phyloP scores from a whole-genome alignment of 2,888 invertebrate species.

The Ellobium chinense region DNA sequence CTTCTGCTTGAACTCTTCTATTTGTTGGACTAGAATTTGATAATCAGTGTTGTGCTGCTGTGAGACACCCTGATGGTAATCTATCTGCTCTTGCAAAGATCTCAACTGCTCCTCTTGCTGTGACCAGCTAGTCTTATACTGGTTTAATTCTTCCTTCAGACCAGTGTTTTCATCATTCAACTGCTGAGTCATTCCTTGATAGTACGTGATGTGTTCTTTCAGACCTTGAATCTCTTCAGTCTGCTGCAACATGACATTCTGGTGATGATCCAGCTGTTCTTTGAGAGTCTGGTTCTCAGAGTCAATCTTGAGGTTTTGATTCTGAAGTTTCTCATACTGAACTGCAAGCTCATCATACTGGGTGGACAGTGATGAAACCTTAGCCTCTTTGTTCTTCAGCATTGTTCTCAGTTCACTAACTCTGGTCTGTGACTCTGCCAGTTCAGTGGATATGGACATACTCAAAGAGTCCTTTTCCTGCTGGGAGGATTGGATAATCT shows the following conservation, averaged over 20 bases:
- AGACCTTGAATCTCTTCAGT: background rate
- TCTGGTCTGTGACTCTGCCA: constrained; percentile 7
- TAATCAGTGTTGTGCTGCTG: constrained; percentile 9
- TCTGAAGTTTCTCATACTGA: constrained; percentile 44
- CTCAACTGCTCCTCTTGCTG: constrained; percentile 1
- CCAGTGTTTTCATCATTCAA: constrained; percentile 17
- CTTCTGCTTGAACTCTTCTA: constrained; percentile 7
- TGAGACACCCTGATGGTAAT: background rate
- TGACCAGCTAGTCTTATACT: background rate
- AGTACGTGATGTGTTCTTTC: constrained; percentile 4
- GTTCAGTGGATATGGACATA: constrained; percentile 3
- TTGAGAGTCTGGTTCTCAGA: constrained; percentile 20
- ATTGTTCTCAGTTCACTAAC: constrained; percentile 37
- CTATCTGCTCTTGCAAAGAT: background rate
- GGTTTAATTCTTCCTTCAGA: constrained; percentile 18
- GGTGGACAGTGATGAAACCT: constrained; percentile 11
- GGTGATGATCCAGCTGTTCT: constrained; percentile 13
- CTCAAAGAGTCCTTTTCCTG: constrained; percentile 2
- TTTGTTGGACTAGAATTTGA: background rate
- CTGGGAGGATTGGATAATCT: constrained; percentile 2
- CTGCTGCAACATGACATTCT: background rate
- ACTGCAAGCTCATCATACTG: constrained; percentile 45
- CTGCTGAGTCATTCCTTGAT: background rate
- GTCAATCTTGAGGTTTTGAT: constrained; percentile 33
- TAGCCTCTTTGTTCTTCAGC: constrained; percentile 41